Conservation (phyloP, 1,140 invertebrate species). For the Drosophila oshimai region DNA sequence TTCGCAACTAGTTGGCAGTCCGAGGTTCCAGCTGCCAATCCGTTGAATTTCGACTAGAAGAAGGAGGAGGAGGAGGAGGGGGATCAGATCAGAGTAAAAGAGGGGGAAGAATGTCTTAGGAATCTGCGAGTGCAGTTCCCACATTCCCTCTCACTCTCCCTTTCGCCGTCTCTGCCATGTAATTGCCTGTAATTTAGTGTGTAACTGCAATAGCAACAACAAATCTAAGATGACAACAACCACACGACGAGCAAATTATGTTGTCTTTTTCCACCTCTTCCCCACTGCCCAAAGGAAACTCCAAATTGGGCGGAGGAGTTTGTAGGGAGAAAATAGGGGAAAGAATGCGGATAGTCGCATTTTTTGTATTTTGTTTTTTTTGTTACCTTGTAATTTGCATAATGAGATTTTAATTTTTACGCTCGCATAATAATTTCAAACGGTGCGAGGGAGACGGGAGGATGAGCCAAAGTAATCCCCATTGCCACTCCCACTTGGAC, state of each 20-base stretch:
- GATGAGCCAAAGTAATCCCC: conserved; percentile 6
- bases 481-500: conserved; percentile 11
- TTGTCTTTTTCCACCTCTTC: conserved; percentile 50
- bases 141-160: conserved; percentile 29
- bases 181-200: conserved; percentile 81
- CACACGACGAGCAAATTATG: conserved; percentile 74
- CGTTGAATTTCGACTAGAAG: conserved; percentile 5
- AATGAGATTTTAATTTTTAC: conserved; percentile 78
- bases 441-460: neutral
- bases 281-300: conserved; percentile 26
- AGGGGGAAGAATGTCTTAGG: conserved; percentile 3
- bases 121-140: conserved; percentile 46
- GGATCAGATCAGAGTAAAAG: too few species aligned
- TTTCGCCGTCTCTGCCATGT: conserved; percentile 24
- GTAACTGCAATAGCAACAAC: conserved; percentile 66
- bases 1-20: conserved; percentile 19
- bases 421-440: conserved; percentile 57
- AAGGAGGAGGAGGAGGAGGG: neutral
- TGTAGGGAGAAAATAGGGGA: neutral
- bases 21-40: conserved; percentile 54
- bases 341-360: neutral
- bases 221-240: conserved; percentile 65
- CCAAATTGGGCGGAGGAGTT: conserved; percentile 17
- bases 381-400: conserved; percentile 67
- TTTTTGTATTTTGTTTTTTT: conserved; percentile 15